Evolutionary conservation across 2,797 vertebrate genomes (phyloP), one percentile per base, ranked within the genome.

Genomic region (Microctenopoma lineatum): DNA sequence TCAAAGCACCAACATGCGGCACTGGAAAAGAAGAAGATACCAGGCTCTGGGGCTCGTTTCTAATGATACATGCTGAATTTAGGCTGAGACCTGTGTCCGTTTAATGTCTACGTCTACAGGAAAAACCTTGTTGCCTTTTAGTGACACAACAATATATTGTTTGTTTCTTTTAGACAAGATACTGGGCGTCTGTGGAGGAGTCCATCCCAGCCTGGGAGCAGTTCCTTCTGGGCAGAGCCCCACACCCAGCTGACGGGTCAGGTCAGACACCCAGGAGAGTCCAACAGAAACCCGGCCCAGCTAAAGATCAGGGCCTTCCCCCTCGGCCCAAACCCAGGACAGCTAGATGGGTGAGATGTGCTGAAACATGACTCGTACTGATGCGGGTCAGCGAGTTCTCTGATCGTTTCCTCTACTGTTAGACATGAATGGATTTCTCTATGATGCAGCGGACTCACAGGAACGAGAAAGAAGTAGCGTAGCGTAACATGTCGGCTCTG

Each of bases 191-290:
- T 72, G 81, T 97, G 79, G 94, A 97, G 91, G 92, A 94, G 83
- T 92, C 93, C 73, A 75, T 96, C 81, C 95, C 95, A 44, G 92
- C 94, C 67, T 97, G 96, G 96, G 94, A 97, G 81, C 81, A 87
- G 61, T 96, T 95, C 91, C 93, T 98, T 79, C 89, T 95, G 81
- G 95, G 95, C 86, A 94, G 89, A 94, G 90, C 91, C 67, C 90
- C 90, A 66, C 87, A 88, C 75, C 95, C 94, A 9, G 42, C 88
- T 70, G 89, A 87, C 73, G 67, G 77, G 75, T 72, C 70, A 64
- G 86, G 81, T 82, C 79, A 32, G 70, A 75, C 86, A 71, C 39
- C 66, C 48, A 73, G 75, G 71, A 90, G 87, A 69, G 73, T 80
- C 59, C 84, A 80, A 77, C 68, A 73, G 80, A 90, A 72, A 64